Evolutionary conservation across 2,797 vertebrate species (phyloP), one percentile per base, ranked within the genome.

Genomic region (Phylloscopus collybita): DNA sequence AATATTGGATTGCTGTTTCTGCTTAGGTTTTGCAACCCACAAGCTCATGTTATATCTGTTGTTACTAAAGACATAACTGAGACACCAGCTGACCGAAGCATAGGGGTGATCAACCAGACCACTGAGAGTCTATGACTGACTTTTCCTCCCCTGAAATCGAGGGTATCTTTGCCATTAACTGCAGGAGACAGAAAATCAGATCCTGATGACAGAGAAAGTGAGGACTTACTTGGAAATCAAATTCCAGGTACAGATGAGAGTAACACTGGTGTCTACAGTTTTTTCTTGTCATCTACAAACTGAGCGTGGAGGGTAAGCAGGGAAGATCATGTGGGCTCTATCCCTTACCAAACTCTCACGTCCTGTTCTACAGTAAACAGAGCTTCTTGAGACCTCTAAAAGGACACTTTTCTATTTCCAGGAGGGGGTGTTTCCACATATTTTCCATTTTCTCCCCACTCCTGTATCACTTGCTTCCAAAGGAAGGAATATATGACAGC

Each of bases 361-460:
- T 32, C 29, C 18, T 50, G 25, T 69, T 84, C 62, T 67, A 25
- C 32, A 60, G 11, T 79, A 69, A 80, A 49, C 42, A 57, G 25
- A 78, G 6, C 10, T 23, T 74, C 21, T 22, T 72, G 45, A 38
- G 42, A 17, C 14, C 60, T 4, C n/a, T 83, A 45, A 92, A 80
- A 84, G 11, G 11, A n/a, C 11, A 16, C 4, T 74, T 93, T 80
- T 30, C 5, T 85, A 13, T 69, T 82, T 86, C 27, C 56, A 85
- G 5, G 4, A 34, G 2, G 34, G 13, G 1, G 5, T 9, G 34
- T 36, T 22, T 14, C 2, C 7, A 10, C 22, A 5, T n/a, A 32
- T 66, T 76, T 47, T 86, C 45, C 4, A 3, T 81, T 88, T 67
- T 45, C n/a, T 84, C n/a, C 26, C 11, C 7, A 45, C 5, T 44